A percentile compares a stretch with the other conserved stretches of the same genome.
These are phyloP conservation scores for Aerospiza tachiro DNA, from an alignment of 2,797 vertebrate genomes.

Conservation along the genomic window DNA sequence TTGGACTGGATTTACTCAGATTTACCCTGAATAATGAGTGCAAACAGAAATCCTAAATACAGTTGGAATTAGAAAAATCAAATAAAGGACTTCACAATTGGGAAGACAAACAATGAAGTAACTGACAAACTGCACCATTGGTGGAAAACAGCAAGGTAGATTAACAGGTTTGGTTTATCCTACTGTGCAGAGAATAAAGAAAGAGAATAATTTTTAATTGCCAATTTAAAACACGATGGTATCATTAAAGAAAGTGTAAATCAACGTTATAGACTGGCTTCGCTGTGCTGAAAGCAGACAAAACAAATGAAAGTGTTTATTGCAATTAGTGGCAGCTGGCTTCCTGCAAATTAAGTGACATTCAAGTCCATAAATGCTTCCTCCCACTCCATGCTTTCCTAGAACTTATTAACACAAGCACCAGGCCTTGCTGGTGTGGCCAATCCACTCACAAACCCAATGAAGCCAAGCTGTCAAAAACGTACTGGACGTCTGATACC, in stretches of 20 bases:
- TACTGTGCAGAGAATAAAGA: background rate
- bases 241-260: background rate
- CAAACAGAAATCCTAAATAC: background rate
- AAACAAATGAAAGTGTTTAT: background rate
- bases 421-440: background rate
- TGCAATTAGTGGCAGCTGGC: constrained; percentile 15
- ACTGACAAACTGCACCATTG: background rate
- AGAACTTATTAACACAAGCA: background rate
- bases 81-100: background rate
- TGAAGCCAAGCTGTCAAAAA: background rate
- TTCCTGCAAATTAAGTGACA: constrained; percentile 29
- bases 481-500: background rate
- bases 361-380: background rate
- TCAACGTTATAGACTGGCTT: background rate
- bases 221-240: background rate
- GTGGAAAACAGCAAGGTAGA: background rate
- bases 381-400: background rate
- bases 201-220: background rate
- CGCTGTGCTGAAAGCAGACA: background rate
- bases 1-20: background rate
- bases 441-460: background rate
- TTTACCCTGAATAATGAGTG: background rate
- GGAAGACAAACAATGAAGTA: background rate
- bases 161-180: background rate
- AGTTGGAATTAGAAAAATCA: background rate